These are phyloP conservation scores for Lethocerus indicus DNA, from an alignment of 1,140 invertebrate genomes.

Conservation along the genomic window DNA sequence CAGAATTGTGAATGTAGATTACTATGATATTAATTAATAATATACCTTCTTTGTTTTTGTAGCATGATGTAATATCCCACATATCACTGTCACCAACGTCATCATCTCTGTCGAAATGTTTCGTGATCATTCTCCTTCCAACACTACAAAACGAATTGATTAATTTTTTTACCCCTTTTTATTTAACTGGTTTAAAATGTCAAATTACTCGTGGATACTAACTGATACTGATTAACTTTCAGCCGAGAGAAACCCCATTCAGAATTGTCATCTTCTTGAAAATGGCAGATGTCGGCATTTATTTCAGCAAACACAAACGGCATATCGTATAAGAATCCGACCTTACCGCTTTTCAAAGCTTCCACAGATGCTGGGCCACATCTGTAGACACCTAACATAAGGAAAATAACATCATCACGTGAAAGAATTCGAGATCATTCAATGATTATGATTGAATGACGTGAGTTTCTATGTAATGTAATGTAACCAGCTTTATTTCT, in stretches of 20 bases:
- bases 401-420: no score
- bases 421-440: no score
- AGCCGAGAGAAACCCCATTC: conserved; percentile 44
- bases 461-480: no score
- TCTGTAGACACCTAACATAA: conserved; percentile 27
- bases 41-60: conserved; percentile 48
- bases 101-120: conserved; percentile 38
- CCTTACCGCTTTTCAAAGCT: conserved; percentile 53
- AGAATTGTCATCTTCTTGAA: conserved; percentile 41
- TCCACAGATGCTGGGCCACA: conserved; percentile 53
- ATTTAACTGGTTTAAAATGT: no score
- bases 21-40: not conserved
- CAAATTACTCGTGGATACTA: conserved; percentile 20
- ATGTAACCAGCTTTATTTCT: no score
- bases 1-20: no score
- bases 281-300: conserved; percentile 57
- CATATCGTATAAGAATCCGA: conserved; percentile 54
- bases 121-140: conserved; percentile 55
- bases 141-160: conserved; percentile 30
- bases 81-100: conserved; percentile 38
- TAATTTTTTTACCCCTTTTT: conserved; percentile 3
- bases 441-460: no score
- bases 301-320: conserved; percentile 62
- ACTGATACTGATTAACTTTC: conserved; percentile 43
- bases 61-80: conserved; percentile 46